A percentile compares a stretch with the other conserved stretches of the same genome.
Conservation (phyloP, 2,888 invertebrate species). For the Lysandra coridon region DNA sequence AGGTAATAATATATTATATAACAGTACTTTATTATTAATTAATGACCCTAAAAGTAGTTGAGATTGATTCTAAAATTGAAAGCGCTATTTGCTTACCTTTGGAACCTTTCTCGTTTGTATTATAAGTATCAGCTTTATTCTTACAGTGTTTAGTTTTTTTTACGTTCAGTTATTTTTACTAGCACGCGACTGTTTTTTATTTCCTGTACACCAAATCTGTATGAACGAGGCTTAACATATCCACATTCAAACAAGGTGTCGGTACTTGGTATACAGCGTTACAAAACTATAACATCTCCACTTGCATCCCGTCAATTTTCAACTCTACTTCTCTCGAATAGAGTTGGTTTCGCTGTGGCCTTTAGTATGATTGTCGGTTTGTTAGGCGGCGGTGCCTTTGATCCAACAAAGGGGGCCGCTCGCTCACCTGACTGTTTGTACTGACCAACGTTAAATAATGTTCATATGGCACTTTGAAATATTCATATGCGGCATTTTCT, state of each 20-base stretch:
- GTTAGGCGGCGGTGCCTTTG: slow-evolving; percentile 70
- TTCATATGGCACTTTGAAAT: slow-evolving; percentile 35
- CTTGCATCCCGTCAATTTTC: neutral
- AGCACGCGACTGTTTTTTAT: neutral
- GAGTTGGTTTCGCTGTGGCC: slow-evolving; percentile 27
- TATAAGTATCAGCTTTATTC: neutral
- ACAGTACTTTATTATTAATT: too few species aligned
- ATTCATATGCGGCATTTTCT: slow-evolving; percentile 9
- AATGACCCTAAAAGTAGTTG: neutral
- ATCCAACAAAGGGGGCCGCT: slow-evolving; percentile 74
- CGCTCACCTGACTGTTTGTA: slow-evolving; percentile 73
- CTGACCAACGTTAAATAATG: slow-evolving; percentile 31
- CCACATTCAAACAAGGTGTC: slow-evolving; percentile 21
- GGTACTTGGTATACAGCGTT: slow-evolving; percentile 13
- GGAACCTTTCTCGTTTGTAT: neutral
- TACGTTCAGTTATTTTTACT: neutral
- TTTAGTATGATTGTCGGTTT: slow-evolving; percentile 42
- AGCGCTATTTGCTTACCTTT: neutral
- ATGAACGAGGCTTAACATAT: slow-evolving; percentile 6
- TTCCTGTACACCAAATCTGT: neutral
- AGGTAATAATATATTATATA: too few species aligned
- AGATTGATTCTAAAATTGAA: neutral
- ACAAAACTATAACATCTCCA: slow-evolving; percentile 31
- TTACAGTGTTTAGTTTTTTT: neutral
- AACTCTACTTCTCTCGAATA: neutral